These are phyloP conservation scores for Charadrius vociferus DNA, from an alignment of 2,113 vertebrate genomes.

Conservation along the genomic window DNA sequence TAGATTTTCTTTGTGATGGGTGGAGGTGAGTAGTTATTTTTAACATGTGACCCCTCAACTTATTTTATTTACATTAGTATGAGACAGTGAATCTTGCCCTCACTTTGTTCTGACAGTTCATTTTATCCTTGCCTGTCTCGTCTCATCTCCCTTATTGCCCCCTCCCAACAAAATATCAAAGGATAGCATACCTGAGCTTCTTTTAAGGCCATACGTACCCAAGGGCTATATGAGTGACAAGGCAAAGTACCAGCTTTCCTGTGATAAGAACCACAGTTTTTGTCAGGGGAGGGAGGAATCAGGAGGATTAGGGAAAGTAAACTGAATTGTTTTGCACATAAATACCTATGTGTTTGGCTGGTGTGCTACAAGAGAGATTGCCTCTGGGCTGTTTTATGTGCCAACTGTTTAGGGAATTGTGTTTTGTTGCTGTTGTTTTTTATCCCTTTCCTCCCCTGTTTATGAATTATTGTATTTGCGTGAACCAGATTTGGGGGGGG, in stretches of 20 bases:
- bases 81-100: not conserved
- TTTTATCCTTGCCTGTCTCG: not conserved
- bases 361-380: conserved; percentile 33
- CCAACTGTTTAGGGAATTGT: conserved; percentile 47
- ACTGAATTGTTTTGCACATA: conserved; percentile 43
- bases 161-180: not conserved
- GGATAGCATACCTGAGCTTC: not conserved
- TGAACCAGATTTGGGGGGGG: not conserved
- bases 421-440: conserved; percentile 29
- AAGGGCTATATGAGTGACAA: not conserved
- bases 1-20: not conserved
- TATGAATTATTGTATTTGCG: conserved; percentile 50
- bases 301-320: conserved; percentile 30
- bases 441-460: not conserved
- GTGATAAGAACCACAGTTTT: not conserved
- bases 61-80: not conserved
- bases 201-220: not conserved
- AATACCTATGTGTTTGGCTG: conserved; percentile 19
- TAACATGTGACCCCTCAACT: not conserved
- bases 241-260: not conserved
- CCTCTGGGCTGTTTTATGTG: conserved; percentile 26
- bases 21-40: not conserved
- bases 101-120: not conserved
- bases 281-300: not conserved
- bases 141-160: not conserved